phyloP scores from a whole-genome alignment of 2,113 vertebrate species.

The Daphoenositta chrysoptera region DNA sequence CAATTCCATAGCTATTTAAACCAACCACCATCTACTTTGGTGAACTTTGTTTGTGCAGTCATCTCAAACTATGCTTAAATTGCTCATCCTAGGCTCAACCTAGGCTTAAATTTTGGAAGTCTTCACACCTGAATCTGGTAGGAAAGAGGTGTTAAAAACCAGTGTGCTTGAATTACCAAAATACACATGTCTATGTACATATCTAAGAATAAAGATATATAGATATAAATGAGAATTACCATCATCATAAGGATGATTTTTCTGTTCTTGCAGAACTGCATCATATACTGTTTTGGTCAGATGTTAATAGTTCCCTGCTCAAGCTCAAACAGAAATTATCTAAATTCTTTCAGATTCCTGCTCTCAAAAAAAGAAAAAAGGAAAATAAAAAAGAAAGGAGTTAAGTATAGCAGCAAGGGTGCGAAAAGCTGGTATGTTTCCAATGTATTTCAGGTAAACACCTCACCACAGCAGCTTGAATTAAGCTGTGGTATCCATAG shows the following conservation, averaged over 20 bases:
- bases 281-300: neutral
- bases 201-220: neutral
- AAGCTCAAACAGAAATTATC: neutral
- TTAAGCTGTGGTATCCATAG: neutral
- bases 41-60: neutral
- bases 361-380: neutral
- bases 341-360: neutral
- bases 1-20: neutral
- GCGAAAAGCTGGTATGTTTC: neutral
- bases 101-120: neutral
- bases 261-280: neutral
- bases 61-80: neutral
- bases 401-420: neutral
- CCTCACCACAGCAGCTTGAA: neutral
- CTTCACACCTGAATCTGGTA: neutral
- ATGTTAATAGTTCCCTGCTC: neutral
- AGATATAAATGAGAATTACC: neutral
- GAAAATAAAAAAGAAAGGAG: neutral
- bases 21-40: neutral
- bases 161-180: neutral
- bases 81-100: neutral
- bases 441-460: neutral
- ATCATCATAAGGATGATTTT: neutral
- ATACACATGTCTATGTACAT: neutral
- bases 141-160: neutral